phyloP scores from a whole-genome alignment of 2,113 vertebrate species.

The Junco hyemalis region DNA sequence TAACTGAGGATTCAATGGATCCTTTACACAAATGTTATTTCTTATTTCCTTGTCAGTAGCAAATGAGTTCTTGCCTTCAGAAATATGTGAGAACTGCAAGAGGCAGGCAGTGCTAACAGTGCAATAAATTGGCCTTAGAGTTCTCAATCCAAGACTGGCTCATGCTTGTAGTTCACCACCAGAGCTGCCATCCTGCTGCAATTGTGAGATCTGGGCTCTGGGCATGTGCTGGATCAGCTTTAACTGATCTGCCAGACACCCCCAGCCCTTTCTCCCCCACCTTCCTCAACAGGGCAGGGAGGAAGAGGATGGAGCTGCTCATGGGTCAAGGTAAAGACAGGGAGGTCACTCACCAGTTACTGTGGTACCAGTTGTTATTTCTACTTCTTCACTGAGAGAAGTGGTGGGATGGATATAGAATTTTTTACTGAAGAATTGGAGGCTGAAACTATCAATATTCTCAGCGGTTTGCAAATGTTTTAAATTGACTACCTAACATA shows the following conservation, averaged over 20 bases:
- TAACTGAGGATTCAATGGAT: neutral
- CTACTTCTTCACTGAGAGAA: neutral
- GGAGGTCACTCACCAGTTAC: neutral
- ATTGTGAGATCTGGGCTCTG: neutral
- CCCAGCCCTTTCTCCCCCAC: neutral
- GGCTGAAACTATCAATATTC: neutral
- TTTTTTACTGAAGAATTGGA: neutral
- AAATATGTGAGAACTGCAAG: neutral
- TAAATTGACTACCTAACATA: neutral
- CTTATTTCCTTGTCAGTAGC: neutral
- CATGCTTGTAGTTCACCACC: fast-evolving
- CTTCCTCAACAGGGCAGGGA: neutral
- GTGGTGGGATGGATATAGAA: neutral
- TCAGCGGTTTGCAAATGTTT: neutral
- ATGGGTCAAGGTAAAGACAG: fast-evolving
- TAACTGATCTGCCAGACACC: neutral
- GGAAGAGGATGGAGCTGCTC: neutral
- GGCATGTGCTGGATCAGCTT: neutral
- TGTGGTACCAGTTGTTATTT: neutral
- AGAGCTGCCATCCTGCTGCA: neutral
- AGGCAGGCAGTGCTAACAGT: neutral
- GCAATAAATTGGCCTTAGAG: neutral
- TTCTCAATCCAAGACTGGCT: neutral
- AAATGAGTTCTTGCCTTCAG: neutral
- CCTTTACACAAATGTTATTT: neutral